Evolutionary conservation across 2,888 invertebrate species (phyloP).

Genomic region (Smittia aterrima): DNA sequence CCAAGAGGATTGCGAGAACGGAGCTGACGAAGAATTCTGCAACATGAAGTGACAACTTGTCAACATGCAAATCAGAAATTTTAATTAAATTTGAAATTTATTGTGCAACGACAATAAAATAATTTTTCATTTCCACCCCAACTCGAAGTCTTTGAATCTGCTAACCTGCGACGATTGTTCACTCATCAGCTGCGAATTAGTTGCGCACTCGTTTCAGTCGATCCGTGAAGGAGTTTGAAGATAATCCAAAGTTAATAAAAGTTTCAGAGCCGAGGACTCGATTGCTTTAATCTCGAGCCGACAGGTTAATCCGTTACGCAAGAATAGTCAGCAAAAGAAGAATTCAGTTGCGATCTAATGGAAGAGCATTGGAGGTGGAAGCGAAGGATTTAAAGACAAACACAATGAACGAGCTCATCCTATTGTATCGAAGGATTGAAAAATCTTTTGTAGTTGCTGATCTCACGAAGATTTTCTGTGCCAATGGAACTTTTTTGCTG

Average conservation of each 20-base stretch:
- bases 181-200: constrained; percentile 34
- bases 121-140: constrained; percentile 11
- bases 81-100: constrained; percentile 12
- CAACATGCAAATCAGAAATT: no score
- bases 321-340: not conserved
- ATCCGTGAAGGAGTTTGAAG: not conserved
- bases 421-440: not conserved
- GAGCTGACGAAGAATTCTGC: constrained; percentile 24
- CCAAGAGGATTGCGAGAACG: constrained; percentile 11
- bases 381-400: not conserved
- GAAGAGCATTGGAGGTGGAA: not conserved
- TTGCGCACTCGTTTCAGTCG: not conserved
- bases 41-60: no score
- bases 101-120: not conserved
- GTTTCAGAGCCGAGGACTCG: not conserved
- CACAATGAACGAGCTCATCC: not conserved
- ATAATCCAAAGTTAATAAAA: constrained; percentile 32
- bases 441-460: not conserved
- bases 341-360: not conserved
- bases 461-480: not conserved
- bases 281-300: not conserved
- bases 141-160: not conserved
- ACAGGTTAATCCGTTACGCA: constrained; percentile 10
- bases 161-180: constrained; percentile 10
- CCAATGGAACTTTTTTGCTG: not conserved